These are phyloP conservation scores for Telmatherina bonti DNA, from an alignment of 2,797 vertebrate species.

Conservation along the genomic window DNA sequence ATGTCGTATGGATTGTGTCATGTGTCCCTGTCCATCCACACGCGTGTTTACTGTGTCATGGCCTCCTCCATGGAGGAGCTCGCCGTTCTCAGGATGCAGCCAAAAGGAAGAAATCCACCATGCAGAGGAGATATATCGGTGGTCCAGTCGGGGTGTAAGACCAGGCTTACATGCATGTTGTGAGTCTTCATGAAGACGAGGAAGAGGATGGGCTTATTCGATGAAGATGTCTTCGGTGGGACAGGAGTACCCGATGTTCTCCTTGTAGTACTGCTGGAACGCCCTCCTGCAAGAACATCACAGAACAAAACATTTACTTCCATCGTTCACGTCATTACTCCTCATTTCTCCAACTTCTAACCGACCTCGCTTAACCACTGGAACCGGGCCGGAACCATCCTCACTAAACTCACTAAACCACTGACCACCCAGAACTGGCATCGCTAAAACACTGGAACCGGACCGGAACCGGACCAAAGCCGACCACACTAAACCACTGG, in stretches of 20 bases:
- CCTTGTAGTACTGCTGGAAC: conserved; percentile 98
- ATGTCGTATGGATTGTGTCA: neutral
- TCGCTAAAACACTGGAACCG: no score
- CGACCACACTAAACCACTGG: no score
- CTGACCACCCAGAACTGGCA: no score
- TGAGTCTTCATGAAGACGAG: conserved; percentile 43
- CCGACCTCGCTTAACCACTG: no score
- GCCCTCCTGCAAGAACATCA: conserved; percentile 86
- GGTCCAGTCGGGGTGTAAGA: conserved; percentile 57
- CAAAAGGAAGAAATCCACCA: conserved; percentile 71
- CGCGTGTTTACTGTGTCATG: conserved; percentile 40
- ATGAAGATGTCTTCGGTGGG: conserved; percentile 99
- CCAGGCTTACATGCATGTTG: conserved; percentile 62
- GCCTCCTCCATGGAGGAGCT: conserved; percentile 23
- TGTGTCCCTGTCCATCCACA: conserved; percentile 17
- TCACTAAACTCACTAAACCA: no score
- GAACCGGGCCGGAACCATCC: no score
- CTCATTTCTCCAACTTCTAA: no score
- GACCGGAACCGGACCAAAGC: no score
- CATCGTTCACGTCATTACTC: no score
- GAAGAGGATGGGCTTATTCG: conserved; percentile 88
- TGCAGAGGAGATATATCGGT: conserved; percentile 77
- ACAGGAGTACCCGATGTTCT: conserved; percentile 95
- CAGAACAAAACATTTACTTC: neutral
- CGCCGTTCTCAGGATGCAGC: conserved; percentile 58